Percentiles rank a stretch among this genome's conserved stretches.
Conservation (phyloP, 2,888 invertebrate species). For the Agrochola lychnidis region DNA sequence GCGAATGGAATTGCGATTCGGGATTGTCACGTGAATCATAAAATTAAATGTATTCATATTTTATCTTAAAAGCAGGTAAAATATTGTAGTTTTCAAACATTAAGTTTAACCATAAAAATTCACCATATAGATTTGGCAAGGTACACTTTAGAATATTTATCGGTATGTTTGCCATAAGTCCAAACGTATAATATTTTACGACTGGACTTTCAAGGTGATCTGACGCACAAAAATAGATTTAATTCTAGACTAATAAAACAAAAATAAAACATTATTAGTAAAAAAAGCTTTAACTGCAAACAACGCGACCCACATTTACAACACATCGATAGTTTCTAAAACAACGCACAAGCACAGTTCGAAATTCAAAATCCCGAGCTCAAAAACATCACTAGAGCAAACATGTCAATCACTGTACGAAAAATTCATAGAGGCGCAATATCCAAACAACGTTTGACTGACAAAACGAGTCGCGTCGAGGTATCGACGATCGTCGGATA, state of each 20-base stretch:
- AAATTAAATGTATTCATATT: not conserved
- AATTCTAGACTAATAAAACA: not conserved
- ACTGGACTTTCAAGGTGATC: slow-evolving; percentile 2
- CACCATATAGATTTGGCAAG: not conserved
- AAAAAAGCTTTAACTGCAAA: not conserved
- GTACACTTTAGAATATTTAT: slow-evolving; percentile 5
- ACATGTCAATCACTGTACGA: slow-evolving; percentile 55
- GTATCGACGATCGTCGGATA: slow-evolving; percentile 86
- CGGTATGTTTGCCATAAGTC: slow-evolving; percentile 6
- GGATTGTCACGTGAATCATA: too few species aligned
- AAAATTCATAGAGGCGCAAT: slow-evolving; percentile 51
- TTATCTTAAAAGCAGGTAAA: not conserved
- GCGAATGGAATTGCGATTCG: not conserved
- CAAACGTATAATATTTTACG: slow-evolving; percentile 11
- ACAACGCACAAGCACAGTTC: not conserved
- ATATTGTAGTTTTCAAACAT: not conserved
- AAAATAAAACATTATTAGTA: not conserved
- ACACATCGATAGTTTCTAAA: not conserved
- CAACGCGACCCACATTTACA: not conserved
- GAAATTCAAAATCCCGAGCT: slow-evolving; percentile 16
- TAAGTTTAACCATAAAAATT: not conserved
- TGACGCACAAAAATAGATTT: slow-evolving; percentile 2
- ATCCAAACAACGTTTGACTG: slow-evolving; percentile 68
- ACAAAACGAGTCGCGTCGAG: slow-evolving; percentile 75
- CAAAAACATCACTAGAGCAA: slow-evolving; percentile 31